Evolutionary conservation across 2,113 vertebrate species (phyloP).

Genomic region (Dolichallabes microphthalmus): DNA sequence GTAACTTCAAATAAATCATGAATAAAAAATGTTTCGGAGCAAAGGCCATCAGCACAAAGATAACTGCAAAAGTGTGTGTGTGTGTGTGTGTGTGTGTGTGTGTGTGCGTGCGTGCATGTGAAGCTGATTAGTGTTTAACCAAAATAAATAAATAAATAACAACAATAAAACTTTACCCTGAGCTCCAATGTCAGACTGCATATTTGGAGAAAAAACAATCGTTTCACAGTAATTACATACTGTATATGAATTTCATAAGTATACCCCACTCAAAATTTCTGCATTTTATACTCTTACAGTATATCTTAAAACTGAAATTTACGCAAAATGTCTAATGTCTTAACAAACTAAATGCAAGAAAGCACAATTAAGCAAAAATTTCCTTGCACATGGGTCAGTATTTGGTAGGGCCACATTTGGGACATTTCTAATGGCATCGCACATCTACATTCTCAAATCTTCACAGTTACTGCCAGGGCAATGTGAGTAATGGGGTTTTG

Average conservation of each 20-base stretch:
- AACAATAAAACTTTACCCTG: not conserved
- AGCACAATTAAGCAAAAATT: not conserved
- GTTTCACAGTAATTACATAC: not conserved
- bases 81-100: not conserved
- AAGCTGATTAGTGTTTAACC: slow-evolving; percentile 28
- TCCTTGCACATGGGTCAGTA: not conserved
- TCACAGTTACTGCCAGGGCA: slow-evolving; percentile 44
- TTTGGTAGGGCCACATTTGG: not conserved
- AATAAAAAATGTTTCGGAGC: slow-evolving; percentile 34
- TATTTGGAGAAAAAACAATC: slow-evolving; percentile 43
- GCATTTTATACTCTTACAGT: not conserved
- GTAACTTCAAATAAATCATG: slow-evolving; percentile 4
- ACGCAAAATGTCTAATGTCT: not conserved
- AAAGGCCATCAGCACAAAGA: slow-evolving; percentile 25
- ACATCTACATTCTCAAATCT: not conserved
- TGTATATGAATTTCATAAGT: not conserved
- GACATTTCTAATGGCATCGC: not conserved
- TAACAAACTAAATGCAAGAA: not conserved
- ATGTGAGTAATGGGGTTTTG: slow-evolving; percentile 42
- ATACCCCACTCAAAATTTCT: not conserved
- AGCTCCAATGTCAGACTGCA: slow-evolving; percentile 27
- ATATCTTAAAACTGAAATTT: not conserved
- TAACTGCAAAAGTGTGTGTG: slow-evolving; percentile 33
- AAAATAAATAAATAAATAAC: slow-evolving; percentile 15
- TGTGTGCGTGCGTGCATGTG: not conserved